These are phyloP conservation scores for Drosophila putrida DNA, from an alignment of 2,888 invertebrate genomes.

Conservation along the genomic window DNA sequence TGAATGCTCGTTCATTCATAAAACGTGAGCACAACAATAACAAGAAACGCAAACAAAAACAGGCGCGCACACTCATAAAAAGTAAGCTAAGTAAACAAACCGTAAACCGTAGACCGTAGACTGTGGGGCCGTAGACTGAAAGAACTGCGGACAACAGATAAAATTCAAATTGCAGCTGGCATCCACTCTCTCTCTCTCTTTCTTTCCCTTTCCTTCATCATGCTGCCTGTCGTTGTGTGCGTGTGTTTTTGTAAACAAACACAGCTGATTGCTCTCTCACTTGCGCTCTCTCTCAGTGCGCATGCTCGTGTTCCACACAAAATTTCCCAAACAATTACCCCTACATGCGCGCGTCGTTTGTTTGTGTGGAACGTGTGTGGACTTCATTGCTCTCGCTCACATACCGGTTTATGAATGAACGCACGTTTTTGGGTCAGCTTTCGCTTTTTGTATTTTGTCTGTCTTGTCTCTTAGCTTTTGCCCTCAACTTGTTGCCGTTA, in stretches of 20 bases:
- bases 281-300: slow-evolving; percentile 51
- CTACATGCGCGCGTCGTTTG: slow-evolving; percentile 66
- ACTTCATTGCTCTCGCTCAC: slow-evolving; percentile 55
- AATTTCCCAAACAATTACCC: slow-evolving; percentile 84
- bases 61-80: slow-evolving; percentile 58
- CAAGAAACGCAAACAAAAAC: slow-evolving; percentile 41
- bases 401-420: slow-evolving; percentile 68
- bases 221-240: slow-evolving; percentile 18
- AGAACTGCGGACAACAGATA: slow-evolving; percentile 12
- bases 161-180: slow-evolving; percentile 35
- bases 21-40: slow-evolving; percentile 57
- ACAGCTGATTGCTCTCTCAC: slow-evolving; percentile 45
- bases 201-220: not conserved
- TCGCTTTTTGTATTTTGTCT: slow-evolving; percentile 42
- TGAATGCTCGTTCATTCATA: slow-evolving; percentile 64
- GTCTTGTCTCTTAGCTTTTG: slow-evolving; percentile 24
- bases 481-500: slow-evolving; percentile 64
- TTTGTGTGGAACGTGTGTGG: slow-evolving; percentile 43
- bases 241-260: slow-evolving; percentile 59
- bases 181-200: slow-evolving; percentile 7
- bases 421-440: slow-evolving; percentile 75
- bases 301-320: slow-evolving; percentile 61
- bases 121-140: slow-evolving; percentile 42
- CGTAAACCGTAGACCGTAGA: slow-evolving; percentile 48
- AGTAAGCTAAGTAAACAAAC: slow-evolving; percentile 77